Evolutionary conservation across 2,113 vertebrate genomes (phyloP).

Genomic region (Ameiurus melas): DNA sequence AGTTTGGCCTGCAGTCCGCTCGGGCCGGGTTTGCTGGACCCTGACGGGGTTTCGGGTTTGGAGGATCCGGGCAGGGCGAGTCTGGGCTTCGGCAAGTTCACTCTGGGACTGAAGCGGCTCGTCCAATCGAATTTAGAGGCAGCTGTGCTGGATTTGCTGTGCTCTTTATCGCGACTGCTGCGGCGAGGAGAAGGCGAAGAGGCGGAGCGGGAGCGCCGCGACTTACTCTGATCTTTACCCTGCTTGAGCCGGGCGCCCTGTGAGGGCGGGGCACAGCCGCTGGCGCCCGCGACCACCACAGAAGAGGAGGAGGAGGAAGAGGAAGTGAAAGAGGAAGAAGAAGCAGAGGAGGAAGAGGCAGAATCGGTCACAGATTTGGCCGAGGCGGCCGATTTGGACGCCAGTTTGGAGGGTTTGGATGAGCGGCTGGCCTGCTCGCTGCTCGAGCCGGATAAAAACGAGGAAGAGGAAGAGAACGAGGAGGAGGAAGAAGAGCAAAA

Average conservation of each 20-base stretch:
- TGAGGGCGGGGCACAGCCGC: conserved; percentile 76
- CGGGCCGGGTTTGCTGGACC: conserved; percentile 98
- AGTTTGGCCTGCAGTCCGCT: conserved; percentile 99
- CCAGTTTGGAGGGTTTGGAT: conserved; percentile 99
- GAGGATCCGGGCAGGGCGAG: conserved; percentile 97
- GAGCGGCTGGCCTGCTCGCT: conserved; percentile 84
- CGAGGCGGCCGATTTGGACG: conserved; percentile 99
- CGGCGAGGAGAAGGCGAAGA: conserved; percentile 96
- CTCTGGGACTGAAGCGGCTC: conserved; percentile 96
- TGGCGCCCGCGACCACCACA: conserved; percentile 82
- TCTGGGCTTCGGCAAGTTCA: conserved; percentile 98
- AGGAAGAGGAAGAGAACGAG: conserved; percentile 45
- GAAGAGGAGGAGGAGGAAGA: conserved; percentile 94
- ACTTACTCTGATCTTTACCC: conserved; percentile 98
- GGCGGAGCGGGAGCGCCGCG: conserved; percentile 92
- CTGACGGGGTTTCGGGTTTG: conserved; percentile 80
- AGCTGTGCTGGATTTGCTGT: conserved; percentile 80
- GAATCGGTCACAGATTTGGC: conserved; percentile 99
- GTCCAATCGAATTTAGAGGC: conserved; percentile 99
- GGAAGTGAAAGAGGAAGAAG: conserved; percentile 81
- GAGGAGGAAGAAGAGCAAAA: conserved; percentile 42
- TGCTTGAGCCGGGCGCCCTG: conserved; percentile 96
- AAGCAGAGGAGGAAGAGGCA: conserved; percentile 84
- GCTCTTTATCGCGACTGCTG: conserved; percentile 97
- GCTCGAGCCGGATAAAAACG: conserved; percentile 77